A percentile compares a stretch with the other conserved stretches of the same genome.
phyloP scores from a whole-genome alignment of 2,113 vertebrate genomes.

The Zingel zingel region DNA sequence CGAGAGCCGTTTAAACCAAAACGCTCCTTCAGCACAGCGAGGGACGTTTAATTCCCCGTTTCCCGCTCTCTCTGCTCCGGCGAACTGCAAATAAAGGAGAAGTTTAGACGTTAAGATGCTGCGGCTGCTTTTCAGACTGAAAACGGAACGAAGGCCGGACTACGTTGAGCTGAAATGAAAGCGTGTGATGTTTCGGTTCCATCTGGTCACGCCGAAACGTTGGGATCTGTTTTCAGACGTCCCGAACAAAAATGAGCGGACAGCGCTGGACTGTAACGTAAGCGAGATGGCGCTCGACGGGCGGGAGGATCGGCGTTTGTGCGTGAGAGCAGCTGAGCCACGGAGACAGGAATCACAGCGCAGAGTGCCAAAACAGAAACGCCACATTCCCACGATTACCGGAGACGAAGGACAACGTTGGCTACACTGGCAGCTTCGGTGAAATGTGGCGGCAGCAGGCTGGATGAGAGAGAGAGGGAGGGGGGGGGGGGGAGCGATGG shows the following conservation, averaged over 20 bases:
- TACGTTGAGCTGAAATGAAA: too few relatives aligned
- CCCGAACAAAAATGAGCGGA: too few relatives aligned
- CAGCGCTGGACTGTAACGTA: neutral
- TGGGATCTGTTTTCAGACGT: too few relatives aligned
- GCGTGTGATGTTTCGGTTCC: too few relatives aligned
- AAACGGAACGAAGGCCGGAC: too few relatives aligned
- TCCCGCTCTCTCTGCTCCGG: slow-evolving; percentile 13
- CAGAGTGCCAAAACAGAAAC: slow-evolving; percentile 15
- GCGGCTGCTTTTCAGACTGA: neutral
- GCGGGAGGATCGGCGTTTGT: neutral
- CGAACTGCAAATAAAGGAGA: slow-evolving; percentile 13
- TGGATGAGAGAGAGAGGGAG: slow-evolving; percentile 3
- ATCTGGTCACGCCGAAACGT: too few relatives aligned
- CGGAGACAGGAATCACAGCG: neutral
- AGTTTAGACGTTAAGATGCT: neutral
- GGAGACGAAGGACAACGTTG: slow-evolving; percentile 38
- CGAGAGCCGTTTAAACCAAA: too few relatives aligned
- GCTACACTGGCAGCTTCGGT: slow-evolving; percentile 40
- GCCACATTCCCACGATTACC: slow-evolving; percentile 26
- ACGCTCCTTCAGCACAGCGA: too few relatives aligned
- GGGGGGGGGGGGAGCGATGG: neutral
- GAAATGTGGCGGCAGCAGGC: slow-evolving; percentile 62
- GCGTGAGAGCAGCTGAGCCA: slow-evolving; percentile 17
- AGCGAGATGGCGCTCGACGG: too few relatives aligned
- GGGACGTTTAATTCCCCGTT: too few relatives aligned